Conservation (phyloP, 2,113 vertebrate genomes). For the Platichthys stellatus region DNA sequence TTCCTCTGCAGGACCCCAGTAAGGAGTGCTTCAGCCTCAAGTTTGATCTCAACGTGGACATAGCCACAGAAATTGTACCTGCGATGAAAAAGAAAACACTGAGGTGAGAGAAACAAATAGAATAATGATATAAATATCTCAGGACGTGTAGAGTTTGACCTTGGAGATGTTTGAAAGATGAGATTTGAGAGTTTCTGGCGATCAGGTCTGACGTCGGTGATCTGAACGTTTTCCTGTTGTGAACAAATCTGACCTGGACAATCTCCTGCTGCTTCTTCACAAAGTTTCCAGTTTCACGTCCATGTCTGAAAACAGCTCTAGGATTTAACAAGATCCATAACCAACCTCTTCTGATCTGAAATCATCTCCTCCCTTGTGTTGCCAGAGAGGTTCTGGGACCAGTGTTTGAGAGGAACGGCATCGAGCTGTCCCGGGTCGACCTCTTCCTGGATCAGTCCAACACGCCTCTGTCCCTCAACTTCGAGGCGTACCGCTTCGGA, state of each 20-base stretch:
- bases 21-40: conserved; percentile 98
- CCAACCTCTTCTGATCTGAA: rapidly evolving
- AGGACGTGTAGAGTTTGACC: no score
- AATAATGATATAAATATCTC: no score
- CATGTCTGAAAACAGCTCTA: background rate
- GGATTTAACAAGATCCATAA: background rate
- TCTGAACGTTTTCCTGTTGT: no score
- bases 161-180: no score
- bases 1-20: conserved; percentile 88
- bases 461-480: conserved; percentile 92
- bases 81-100: conserved; percentile 94
- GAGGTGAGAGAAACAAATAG: conserved; percentile 78
- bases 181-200: no score
- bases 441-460: conserved; percentile 97
- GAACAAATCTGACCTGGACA: no score
- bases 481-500: conserved; percentile 93
- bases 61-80: conserved; percentile 91
- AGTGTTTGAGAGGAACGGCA: conserved; percentile 92
- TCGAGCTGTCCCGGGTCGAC: conserved; percentile 86
- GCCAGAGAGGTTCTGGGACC: conserved; percentile 91
- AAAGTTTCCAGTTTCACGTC: no score
- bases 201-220: no score
- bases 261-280: no score
- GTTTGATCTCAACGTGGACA: conserved; percentile 90
- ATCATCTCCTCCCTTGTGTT: background rate